Evolutionary conservation across 2,888 invertebrate genomes (phyloP).

Genomic region (Sarcophaga caerulescens): DNA sequence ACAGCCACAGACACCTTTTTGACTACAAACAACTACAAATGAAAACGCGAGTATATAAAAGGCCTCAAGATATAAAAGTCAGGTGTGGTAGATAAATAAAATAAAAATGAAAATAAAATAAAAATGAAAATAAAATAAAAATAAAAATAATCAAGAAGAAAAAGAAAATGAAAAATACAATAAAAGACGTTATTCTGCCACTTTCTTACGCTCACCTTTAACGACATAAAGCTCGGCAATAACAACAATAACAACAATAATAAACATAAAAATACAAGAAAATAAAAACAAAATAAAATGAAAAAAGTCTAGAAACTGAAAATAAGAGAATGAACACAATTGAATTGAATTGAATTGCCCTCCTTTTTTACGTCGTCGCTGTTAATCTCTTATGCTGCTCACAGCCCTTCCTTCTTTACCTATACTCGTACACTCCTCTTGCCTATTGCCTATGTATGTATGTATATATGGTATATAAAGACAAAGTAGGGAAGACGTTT

Average conservation of each 20-base stretch:
- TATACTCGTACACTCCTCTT: no score
- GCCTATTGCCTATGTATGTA: no score
- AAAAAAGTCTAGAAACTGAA: constrained; percentile 13
- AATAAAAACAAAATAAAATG: neutral
- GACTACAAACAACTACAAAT: constrained; percentile 9
- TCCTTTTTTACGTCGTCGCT: constrained; percentile 41
- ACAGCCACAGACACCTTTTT: constrained; percentile 19
- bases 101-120: constrained; percentile 40
- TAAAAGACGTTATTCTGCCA: constrained; percentile 4
- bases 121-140: constrained; percentile 30
- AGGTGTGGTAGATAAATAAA: constrained; percentile 46
- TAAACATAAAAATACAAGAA: constrained; percentile 51
- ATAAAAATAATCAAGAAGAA: constrained; percentile 10
- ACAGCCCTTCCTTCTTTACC: no score
- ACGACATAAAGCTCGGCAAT: constrained; percentile 19
- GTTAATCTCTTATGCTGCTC: no score
- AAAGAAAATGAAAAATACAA: no score
- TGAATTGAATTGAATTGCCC: constrained; percentile 79
- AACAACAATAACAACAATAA: constrained; percentile 49
- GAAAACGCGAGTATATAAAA: neutral
- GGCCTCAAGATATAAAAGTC: neutral
- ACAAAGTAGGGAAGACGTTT: no score
- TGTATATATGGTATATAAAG: no score
- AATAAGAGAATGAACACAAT: constrained; percentile 65
- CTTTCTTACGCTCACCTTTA: neutral